Conservation (phyloP, 2,797 vertebrate species). For the Acipenser transmontanus region DNA sequence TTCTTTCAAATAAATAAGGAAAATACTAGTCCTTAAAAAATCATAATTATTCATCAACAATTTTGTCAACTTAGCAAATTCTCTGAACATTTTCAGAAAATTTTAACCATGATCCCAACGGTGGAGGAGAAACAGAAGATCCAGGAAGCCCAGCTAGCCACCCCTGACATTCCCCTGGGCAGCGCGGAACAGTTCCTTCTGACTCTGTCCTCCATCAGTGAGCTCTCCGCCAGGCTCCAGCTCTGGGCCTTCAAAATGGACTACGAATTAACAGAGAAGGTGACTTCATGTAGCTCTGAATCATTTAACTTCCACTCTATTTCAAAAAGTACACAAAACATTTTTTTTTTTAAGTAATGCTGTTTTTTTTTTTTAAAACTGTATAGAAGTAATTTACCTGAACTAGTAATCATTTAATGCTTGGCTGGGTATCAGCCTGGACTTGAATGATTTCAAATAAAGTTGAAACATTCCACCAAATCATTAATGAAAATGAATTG, state of each 20-base stretch:
- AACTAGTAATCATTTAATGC: no score
- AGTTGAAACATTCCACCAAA: no score
- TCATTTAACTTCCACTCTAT: neutral
- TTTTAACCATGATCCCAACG: slow-evolving; percentile 92
- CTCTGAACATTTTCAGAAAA: slow-evolving; percentile 71
- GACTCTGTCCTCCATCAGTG: slow-evolving; percentile 89
- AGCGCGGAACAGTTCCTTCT: slow-evolving; percentile 93
- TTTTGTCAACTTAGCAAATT: no score
- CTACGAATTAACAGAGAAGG: slow-evolving; percentile 92
- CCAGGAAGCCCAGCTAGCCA: slow-evolving; percentile 89
- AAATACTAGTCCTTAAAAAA: no score
- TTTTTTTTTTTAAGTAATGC: neutral
- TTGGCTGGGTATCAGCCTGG: no score
- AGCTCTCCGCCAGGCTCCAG: slow-evolving; percentile 89
- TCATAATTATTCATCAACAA: no score
- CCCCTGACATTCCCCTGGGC: slow-evolving; percentile 84
- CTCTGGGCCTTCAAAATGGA: slow-evolving; percentile 99
- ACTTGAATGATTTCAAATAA: no score
- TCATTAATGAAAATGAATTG: no score
- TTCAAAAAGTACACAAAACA: no score
- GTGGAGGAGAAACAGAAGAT: slow-evolving; percentile 97
- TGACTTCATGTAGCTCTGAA: slow-evolving; percentile 35
- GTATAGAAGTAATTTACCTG: no score
- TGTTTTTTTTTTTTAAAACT: neutral
- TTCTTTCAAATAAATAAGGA: no score